Base-by-base conservation (phyloP, 2,797 vertebrate species). In the Heliangelus exortis region DNA sequence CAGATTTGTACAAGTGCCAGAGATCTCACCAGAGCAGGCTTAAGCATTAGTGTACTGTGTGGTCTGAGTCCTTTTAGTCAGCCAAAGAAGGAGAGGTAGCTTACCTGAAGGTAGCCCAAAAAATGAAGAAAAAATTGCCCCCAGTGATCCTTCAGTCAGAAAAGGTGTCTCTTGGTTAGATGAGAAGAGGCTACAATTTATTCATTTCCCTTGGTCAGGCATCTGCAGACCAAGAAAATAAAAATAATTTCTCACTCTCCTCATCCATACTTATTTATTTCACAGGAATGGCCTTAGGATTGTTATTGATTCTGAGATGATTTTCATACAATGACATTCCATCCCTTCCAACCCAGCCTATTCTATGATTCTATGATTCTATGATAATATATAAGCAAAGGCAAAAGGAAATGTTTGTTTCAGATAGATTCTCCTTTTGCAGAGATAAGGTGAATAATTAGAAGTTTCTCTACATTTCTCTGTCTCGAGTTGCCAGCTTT, bases 51-150 rank as follows among this genome's bases (percentile, higher is more conserved):
- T 18, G 17, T 36, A 53, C 76, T 71, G 43, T 72, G 4, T 73
- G 10, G 10, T 20, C 26, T 6, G 3, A 76, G 13, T 7, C 22
- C 1, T 2, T 34, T 43, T 48, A 79, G 43, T 41, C 12, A 73
- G 19, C 15, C 39, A 7, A 29, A 82, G 21, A 21, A 71, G 17
- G 19, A 76, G 15, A 83, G 66, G 20, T 51, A 83, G 19, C 6
- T 74, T 79, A 57, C 26, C 34, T 25, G 9, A 15, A 77, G 9
- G 28, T 39, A 90, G 33, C 54, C 26, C 39, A 81, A 28, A 81
- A 92, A 94, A 92, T 57, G 23, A 84, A 86, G 31, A 81, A 95
- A 90, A 21, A 26, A 90, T 77, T 87, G 5, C 9, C 39, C 22
- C 11, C 17, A 22, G 34, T 39, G 15, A 2, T 41, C 84, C 43